Conservation (phyloP, 2,797 vertebrate species). For the Phalloptychus januarius region DNA sequence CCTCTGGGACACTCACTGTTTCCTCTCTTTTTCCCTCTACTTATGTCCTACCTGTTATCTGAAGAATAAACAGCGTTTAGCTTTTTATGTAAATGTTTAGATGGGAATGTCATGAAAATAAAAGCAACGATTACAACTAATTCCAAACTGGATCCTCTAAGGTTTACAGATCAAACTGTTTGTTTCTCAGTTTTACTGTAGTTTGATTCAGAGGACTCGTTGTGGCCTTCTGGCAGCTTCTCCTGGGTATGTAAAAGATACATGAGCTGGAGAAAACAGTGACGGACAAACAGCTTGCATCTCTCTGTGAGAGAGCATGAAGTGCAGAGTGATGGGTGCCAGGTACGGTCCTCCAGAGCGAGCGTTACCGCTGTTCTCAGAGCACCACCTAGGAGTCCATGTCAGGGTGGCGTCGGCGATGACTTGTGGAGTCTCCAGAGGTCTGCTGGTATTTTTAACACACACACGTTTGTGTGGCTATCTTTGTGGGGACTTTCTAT, state of each 20-base stretch:
- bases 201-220: neutral
- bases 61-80: too few species aligned
- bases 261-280: neutral
- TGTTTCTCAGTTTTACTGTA: neutral
- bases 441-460: conserved; percentile 68
- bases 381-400: conserved; percentile 58
- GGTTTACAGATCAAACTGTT: neutral
- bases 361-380: conserved; percentile 60
- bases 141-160: neutral
- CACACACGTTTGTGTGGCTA: neutral
- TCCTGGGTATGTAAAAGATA: neutral
- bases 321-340: conserved; percentile 81
- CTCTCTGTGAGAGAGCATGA: conserved; percentile 31
- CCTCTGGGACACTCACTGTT: too few species aligned
- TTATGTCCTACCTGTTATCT: too few species aligned
- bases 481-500: neutral
- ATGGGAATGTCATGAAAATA: neutral
- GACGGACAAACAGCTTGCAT: neutral
- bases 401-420: conserved; percentile 66
- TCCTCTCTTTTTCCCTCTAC: too few species aligned
- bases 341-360: conserved; percentile 62
- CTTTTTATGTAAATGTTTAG: conserved; percentile 1
- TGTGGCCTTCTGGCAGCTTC: neutral
- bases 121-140: neutral
- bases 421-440: conserved; percentile 62